Evolutionary conservation across 1,140 invertebrate genomes (phyloP).

Genomic region (Drosophila dunni): DNA sequence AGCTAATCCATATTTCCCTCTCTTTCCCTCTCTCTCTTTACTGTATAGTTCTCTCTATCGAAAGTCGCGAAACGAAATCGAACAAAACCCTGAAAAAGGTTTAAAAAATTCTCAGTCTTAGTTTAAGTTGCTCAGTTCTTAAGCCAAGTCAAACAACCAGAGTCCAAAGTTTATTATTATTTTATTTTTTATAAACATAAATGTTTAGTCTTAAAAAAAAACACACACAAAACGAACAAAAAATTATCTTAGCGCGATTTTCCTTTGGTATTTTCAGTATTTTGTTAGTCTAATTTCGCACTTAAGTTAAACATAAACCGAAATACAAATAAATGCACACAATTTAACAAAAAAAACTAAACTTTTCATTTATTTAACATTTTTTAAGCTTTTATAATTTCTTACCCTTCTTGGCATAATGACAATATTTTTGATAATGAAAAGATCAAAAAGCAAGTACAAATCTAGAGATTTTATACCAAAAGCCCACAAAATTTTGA

Average conservation of each 20-base stretch:
- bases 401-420: conserved; percentile 53
- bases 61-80: conserved; percentile 37
- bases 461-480: conserved; percentile 73
- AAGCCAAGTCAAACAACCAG: conserved; percentile 56
- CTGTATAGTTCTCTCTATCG: conserved; percentile 26
- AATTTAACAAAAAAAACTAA: conserved; percentile 21
- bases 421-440: conserved; percentile 78
- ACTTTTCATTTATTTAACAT: conserved; percentile 24
- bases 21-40: conserved; percentile 23
- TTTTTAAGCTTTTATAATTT: conserved; percentile 9
- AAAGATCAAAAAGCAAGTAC: conserved; percentile 71
- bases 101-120: conserved; percentile 68
- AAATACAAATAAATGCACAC: conserved; percentile 58
- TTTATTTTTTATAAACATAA: conserved; percentile 60
- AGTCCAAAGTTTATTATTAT: conserved; percentile 75
- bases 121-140: conserved; percentile 20
- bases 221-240: conserved; percentile 4
- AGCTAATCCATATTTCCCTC: conserved; percentile 23
- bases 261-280: conserved; percentile 59
- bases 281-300: conserved; percentile 57
- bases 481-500: conserved; percentile 32
- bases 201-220: conserved; percentile 56
- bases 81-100: conserved; percentile 76
- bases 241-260: conserved; percentile 18
- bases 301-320: conserved; percentile 32